phyloP scores from a whole-genome alignment of 2,797 vertebrate genomes.

The Bradypodion ventrale region DNA sequence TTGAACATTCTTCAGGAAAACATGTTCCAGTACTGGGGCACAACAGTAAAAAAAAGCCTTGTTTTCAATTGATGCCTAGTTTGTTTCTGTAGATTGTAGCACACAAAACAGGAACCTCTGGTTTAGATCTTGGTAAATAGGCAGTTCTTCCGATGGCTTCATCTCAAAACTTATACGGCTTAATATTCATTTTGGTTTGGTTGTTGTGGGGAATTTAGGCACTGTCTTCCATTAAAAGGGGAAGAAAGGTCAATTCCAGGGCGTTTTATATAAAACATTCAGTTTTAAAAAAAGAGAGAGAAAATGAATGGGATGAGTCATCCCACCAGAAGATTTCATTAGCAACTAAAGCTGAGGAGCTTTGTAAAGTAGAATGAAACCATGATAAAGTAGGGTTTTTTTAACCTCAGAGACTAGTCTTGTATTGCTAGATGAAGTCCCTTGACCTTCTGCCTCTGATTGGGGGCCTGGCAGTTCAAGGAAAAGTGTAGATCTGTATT shows the following conservation, averaged over 20 bases:
- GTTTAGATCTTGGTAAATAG: background rate
- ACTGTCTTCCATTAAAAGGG: background rate
- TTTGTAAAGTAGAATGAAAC: background rate
- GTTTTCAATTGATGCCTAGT: background rate
- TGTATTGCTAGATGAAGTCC: too few species aligned
- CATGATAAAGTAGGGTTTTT: background rate
- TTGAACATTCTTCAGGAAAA: background rate
- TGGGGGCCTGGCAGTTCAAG: background rate
- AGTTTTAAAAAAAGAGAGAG: background rate
- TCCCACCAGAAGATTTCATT: background rate
- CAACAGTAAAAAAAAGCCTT: too few species aligned
- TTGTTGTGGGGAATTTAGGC: background rate
- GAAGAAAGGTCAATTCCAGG: background rate
- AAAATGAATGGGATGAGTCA: background rate
- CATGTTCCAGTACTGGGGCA: background rate
- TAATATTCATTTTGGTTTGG: background rate
- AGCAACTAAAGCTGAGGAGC: background rate
- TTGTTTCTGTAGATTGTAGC: background rate
- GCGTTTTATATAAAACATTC: background rate
- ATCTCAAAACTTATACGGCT: background rate
- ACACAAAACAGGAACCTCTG: too few species aligned
- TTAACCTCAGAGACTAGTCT: too few species aligned
- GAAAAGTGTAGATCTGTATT: background rate
- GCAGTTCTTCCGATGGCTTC: background rate
- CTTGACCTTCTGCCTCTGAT: background rate